Evolutionary conservation across 2,888 invertebrate genomes (phyloP), one percentile per base, ranked within the genome.

Genomic region (Lithophane socia): DNA sequence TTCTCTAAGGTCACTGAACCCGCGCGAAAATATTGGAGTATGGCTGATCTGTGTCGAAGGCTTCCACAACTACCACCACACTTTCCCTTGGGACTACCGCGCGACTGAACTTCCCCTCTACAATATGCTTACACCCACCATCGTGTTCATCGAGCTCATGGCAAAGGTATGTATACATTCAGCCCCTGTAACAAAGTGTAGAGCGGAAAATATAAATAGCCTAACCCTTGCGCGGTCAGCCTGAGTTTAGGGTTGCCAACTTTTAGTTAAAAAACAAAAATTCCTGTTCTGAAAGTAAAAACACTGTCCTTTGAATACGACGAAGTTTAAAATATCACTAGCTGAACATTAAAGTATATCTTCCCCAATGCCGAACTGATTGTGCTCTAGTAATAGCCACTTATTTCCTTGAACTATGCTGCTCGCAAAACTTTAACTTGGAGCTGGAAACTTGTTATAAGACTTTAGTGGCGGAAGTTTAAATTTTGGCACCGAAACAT

Each of bases 21-120:
- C 98, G 1, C 95, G 98, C 0, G 97, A 98, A 93, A 98, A 98
- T 92, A 94, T 97, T 61, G 95, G 97, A 8, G 98, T 98, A 0
- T 93, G 98, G 85, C 92, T 98, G 91, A 97, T 98, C 44, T 95
- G 98, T 87, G 98, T 98, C 29, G 98, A 98, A 93, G 98, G 98
- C 13, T 98, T 98, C 97, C 98, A 98, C 96, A 98, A 99, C 94
- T 98, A 98, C 95, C 98, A 98, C 93, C 98, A 98, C 95, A 97
- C 97, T 4, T 98, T 98, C 96, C 98, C 98, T 5, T 98, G 97
- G 97, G 98, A 98, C 94, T 98, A 98, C 96, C 97, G 98, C 88
- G 97, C 98, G 56, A 97, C 98, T 18, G 98, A 98, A 91, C 96
- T 97, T 84, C 98, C 98, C 58, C 94, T 97, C 65, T 97, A 97